A percentile compares a stretch with the other conserved stretches of the same genome.
Evolutionary conservation across 1,140 invertebrate genomes (phyloP).

Genomic region (Lordiphosa mommai): DNA sequence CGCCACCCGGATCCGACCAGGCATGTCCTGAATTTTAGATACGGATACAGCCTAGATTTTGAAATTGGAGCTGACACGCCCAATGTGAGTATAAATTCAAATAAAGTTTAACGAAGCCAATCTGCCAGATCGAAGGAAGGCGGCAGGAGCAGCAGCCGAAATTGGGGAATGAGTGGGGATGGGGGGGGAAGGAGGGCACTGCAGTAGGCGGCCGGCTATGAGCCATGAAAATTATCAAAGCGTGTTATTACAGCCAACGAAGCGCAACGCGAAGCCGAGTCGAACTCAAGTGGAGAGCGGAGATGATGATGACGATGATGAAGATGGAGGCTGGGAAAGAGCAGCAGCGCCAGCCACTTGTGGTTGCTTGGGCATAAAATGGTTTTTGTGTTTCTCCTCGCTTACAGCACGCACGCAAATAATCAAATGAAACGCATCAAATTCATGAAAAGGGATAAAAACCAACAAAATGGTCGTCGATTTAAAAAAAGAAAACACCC

Average conservation of each 20-base stretch:
- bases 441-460: conserved; percentile 66
- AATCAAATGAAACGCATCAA: conserved; percentile 76
- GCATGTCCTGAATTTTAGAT: conserved; percentile 51
- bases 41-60: conserved; percentile 37
- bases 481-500: conserved; percentile 52
- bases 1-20: conserved; percentile 9
- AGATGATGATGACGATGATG: conserved; percentile 7
- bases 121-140: conserved; percentile 25
- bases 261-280: conserved; percentile 40
- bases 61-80: conserved; percentile 50
- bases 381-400: conserved; percentile 34
- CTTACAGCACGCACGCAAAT: conserved; percentile 58
- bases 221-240: conserved; percentile 78
- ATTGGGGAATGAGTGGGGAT: conserved; percentile 9
- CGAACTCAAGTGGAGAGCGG: conserved; percentile 43
- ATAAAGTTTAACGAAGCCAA: conserved; percentile 77
- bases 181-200: conserved; percentile 19
- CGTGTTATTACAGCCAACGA: conserved; percentile 75
- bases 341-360: conserved; percentile 48
- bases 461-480: conserved; percentile 55
- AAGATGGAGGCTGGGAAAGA: conserved; percentile 1
- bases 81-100: conserved; percentile 64
- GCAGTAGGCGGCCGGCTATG: conserved; percentile 53
- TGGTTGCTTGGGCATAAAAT: conserved; percentile 57
- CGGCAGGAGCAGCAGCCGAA: not conserved